These are phyloP conservation scores for Phlogophora meticulosa DNA, from an alignment of 2,888 invertebrate genomes.

Conservation along the genomic window DNA sequence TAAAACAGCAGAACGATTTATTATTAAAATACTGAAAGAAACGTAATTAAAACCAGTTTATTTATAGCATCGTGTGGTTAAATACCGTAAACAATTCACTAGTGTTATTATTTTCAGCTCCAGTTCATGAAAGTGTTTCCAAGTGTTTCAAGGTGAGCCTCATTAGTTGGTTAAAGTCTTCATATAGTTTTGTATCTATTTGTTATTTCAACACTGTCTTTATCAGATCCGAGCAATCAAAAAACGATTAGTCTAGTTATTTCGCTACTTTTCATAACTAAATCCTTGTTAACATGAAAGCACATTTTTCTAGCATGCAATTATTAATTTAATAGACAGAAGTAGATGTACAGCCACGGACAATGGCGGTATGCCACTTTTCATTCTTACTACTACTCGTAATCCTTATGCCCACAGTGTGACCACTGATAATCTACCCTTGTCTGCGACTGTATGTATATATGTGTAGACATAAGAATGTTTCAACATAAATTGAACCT, in stretches of 20 bases:
- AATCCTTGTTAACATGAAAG: conserved; percentile 33
- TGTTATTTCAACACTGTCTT: conserved; percentile 14
- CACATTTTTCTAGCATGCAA: conserved; percentile 5
- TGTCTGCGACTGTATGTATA: no score
- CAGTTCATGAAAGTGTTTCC: conserved; percentile 42
- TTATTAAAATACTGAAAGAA: conserved; percentile 35
- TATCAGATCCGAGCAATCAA: conserved; percentile 31
- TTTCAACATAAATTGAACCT: no score
- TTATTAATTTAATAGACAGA: conserved; percentile 1
- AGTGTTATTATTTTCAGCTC: conserved; percentile 33
- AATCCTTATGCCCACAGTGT: no score
- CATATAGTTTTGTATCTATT: not conserved
- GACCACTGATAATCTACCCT: no score
- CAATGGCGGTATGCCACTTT: no score
- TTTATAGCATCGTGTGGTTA: conserved; percentile 37
- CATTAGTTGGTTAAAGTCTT: conserved; percentile 20
- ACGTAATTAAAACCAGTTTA: conserved; percentile 40
- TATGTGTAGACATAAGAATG: no score
- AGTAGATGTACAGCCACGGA: no score
- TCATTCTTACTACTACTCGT: no score
- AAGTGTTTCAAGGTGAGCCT: conserved; percentile 40
- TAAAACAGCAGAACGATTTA: conserved; percentile 31
- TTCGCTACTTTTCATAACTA: conserved; percentile 23
- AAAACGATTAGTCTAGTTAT: conserved; percentile 32
- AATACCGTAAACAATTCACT: conserved; percentile 22